Evolutionary conservation across 2,113 vertebrate species (phyloP).

Genomic region (Actenoides lindsayi): DNA sequence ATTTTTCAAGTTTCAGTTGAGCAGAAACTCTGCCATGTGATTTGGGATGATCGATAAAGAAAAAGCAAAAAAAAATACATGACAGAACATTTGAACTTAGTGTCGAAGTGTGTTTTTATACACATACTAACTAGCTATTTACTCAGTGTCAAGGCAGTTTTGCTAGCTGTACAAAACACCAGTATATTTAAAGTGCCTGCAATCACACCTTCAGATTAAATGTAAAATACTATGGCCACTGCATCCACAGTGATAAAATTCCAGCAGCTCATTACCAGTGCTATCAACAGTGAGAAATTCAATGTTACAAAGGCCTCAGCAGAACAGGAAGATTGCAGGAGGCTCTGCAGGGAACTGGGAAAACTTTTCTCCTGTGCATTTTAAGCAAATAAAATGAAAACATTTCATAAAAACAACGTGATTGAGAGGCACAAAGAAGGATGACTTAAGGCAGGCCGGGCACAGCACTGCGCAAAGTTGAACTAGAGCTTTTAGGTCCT

Average conservation of each 20-base stretch:
- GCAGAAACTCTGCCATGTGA: not conserved
- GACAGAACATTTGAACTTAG: not conserved
- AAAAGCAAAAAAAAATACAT: not conserved
- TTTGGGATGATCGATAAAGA: not conserved
- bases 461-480: not conserved
- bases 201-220: not conserved
- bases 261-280: not conserved
- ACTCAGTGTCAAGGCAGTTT: not conserved
- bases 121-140: not conserved
- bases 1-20: not conserved
- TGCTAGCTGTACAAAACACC: not conserved
- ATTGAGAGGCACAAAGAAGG: not conserved
- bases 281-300: not conserved
- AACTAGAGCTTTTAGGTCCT: not conserved
- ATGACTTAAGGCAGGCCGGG: not conserved
- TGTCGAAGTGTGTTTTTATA: not conserved
- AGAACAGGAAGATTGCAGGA: not conserved
- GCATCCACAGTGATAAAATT: not conserved
- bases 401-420: not conserved
- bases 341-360: not conserved
- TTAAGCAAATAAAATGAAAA: not conserved
- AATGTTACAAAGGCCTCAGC: not conserved
- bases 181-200: not conserved
- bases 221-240: not conserved
- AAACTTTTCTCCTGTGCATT: not conserved